Conservation (phyloP, 1,140 invertebrate species). For the Luehdorfia chinensis region DNA sequence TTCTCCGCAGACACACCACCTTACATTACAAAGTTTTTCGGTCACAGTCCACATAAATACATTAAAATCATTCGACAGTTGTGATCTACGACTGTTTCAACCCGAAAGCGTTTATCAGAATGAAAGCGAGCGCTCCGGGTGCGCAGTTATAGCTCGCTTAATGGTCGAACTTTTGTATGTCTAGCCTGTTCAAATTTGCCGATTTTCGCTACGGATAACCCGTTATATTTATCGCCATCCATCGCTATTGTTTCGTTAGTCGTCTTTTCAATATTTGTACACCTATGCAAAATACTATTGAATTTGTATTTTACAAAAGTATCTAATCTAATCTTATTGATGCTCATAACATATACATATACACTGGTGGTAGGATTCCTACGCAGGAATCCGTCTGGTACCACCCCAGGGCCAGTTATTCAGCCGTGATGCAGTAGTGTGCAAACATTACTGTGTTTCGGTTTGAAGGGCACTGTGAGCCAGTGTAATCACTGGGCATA, state of each 20-base stretch:
- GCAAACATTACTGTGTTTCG: too few relatives aligned
- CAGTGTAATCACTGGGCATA: too few relatives aligned
- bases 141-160: conserved; percentile 25
- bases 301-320: conserved; percentile 2
- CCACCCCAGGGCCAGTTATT: too few relatives aligned
- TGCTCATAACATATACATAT: too few relatives aligned
- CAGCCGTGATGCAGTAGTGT: too few relatives aligned
- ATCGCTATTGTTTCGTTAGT: conserved; percentile 26
- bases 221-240: conserved; percentile 30
- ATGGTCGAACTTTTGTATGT: conserved; percentile 40
- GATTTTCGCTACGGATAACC: conserved; percentile 39
- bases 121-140: conserved; percentile 9
- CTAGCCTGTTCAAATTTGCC: conserved; percentile 40
- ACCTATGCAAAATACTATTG: conserved; percentile 16
- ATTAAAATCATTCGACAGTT: conserved; percentile 38
- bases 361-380: too few relatives aligned
- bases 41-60: conserved; percentile 17
- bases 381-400: too few relatives aligned
- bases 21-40: conserved; percentile 28
- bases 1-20: conserved; percentile 5
- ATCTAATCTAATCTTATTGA: too few relatives aligned
- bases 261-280: conserved; percentile 29
- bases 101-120: conserved; percentile 26
- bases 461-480: too few relatives aligned
- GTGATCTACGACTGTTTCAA: conserved; percentile 31